Evolutionary conservation across 2,113 vertebrate genomes (phyloP).

Genomic region (Microcebus jonahi): DNA sequence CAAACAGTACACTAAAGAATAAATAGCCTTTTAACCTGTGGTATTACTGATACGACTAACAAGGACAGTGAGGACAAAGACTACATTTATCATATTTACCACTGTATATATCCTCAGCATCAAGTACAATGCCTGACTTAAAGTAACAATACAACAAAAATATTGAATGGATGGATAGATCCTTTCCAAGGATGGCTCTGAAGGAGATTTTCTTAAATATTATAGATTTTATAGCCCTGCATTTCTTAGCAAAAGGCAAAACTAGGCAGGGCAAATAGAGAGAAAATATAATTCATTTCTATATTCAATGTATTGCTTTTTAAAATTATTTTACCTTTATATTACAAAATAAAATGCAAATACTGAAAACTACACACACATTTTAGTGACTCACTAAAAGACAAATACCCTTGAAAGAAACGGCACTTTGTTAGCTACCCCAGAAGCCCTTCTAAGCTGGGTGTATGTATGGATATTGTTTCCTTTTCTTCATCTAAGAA

Average conservation of each 20-base stretch:
- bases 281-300: background rate
- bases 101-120: background rate
- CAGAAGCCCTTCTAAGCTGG: background rate
- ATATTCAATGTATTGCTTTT: background rate
- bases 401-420: background rate
- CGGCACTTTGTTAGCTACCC: background rate
- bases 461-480: background rate
- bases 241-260: slow-evolving; percentile 14
- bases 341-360: slow-evolving; percentile 43
- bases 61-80: background rate
- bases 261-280: background rate
- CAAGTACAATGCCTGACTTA: background rate
- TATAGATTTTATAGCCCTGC: background rate
- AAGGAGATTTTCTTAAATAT: slow-evolving; percentile 43
- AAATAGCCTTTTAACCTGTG: slow-evolving; percentile 2
- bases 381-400: slow-evolving; percentile 1
- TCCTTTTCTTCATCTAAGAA: background rate
- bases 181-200: background rate
- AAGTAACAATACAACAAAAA: background rate
- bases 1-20: slow-evolving; percentile 27
- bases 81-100: background rate
- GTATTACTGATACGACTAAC: background rate
- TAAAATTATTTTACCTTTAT: background rate
- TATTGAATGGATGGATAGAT: background rate
- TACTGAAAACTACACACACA: background rate